Evolutionary conservation across 2,888 invertebrate genomes (phyloP).

Genomic region (Mythimna pallens): DNA sequence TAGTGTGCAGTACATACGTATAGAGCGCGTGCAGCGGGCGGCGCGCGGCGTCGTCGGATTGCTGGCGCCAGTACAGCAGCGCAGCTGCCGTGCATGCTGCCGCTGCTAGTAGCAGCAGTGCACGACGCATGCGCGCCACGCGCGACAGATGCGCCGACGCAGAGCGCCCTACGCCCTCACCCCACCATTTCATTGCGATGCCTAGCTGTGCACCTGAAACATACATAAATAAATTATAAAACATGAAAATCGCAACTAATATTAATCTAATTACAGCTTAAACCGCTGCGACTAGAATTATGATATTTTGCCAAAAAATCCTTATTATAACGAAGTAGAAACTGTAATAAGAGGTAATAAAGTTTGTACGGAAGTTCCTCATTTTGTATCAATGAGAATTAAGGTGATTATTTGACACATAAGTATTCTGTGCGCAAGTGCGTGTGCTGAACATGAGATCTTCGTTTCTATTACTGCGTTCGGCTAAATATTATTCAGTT

Average conservation of each 20-base stretch:
- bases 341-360: too few species aligned
- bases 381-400: too few species aligned
- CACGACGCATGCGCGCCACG: constrained; percentile 89
- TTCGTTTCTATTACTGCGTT: neutral
- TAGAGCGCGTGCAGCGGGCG: constrained; percentile 79
- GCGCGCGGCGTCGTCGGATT: constrained; percentile 82
- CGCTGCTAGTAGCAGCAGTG: constrained; percentile 89
- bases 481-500: neutral
- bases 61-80: constrained; percentile 92
- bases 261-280: too few species aligned
- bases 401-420: too few species aligned
- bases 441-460: neutral
- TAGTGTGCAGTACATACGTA: constrained; percentile 71
- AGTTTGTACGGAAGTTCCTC: too few species aligned
- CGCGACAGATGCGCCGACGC: constrained; percentile 89
- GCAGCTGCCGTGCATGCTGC: constrained; percentile 90
- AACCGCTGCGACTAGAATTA: too few species aligned
- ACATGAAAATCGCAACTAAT: neutral
- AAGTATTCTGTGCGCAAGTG: neutral
- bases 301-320: too few species aligned
- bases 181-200: constrained; percentile 80
- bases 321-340: too few species aligned
- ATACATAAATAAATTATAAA: neutral
- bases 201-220: constrained; percentile 72
- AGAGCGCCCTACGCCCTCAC: constrained; percentile 83